Conservation (phyloP, 2,113 vertebrate genomes). For the Chloebia gouldiae region DNA sequence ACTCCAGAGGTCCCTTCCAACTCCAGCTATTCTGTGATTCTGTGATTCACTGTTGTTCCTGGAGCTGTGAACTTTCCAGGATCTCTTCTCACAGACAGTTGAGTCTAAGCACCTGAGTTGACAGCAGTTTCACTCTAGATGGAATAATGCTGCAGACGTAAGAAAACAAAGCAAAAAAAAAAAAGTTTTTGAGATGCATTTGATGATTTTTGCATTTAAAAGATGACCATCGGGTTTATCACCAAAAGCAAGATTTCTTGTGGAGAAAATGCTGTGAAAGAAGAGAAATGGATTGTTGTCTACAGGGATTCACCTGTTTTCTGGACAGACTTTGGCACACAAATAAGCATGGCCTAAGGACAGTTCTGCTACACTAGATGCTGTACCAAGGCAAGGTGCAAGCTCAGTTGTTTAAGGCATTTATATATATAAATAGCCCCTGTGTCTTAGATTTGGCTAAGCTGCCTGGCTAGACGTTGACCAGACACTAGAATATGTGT, state of each 20-base stretch:
- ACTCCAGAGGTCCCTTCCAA: background rate
- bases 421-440: background rate
- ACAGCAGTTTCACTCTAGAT: background rate
- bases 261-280: background rate
- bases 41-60: background rate
- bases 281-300: background rate
- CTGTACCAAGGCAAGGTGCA: background rate
- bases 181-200: background rate
- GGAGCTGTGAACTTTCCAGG: background rate
- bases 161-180: background rate
- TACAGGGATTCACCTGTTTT: background rate
- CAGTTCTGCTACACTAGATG: background rate
- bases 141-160: background rate
- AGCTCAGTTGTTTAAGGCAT: background rate
- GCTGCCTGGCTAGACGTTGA: slow-evolving; percentile 1
- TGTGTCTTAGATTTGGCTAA: background rate
- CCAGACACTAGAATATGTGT: slow-evolving; percentile 5
- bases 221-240: background rate
- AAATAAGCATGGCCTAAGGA: background rate
- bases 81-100: background rate
- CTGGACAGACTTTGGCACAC: background rate
- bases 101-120: background rate
- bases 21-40: background rate
- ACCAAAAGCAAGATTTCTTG: background rate
- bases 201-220: background rate